phyloP scores from a whole-genome alignment of 2,113 vertebrate genomes.

The Picathartes gymnocephalus region DNA sequence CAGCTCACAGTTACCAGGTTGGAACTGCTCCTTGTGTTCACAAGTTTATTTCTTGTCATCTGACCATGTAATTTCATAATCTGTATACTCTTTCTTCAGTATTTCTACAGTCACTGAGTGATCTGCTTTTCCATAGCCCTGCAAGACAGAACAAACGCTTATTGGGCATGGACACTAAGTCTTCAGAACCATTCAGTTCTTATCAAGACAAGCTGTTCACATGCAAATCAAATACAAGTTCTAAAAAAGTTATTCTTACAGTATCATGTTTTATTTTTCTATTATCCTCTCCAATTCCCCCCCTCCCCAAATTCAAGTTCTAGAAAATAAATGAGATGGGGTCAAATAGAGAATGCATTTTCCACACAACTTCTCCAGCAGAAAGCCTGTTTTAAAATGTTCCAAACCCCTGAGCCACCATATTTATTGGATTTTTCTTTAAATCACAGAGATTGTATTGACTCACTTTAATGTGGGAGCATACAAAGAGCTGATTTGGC shows the following conservation, averaged over 20 bases:
- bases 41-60: constrained; percentile 77
- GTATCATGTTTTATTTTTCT: background rate
- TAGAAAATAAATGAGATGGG: background rate
- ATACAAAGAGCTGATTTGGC: background rate
- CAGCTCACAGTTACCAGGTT: background rate
- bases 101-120: constrained; percentile 82
- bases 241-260: background rate
- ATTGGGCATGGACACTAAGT: background rate
- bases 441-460: background rate
- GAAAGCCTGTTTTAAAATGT: background rate
- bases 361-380: background rate
- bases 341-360: background rate
- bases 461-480: background rate
- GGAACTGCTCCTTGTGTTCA: background rate
- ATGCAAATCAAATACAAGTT: background rate
- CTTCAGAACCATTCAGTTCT: background rate
- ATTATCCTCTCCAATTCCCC: background rate
- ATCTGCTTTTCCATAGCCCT: constrained; percentile 91
- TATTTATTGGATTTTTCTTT: background rate
- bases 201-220: background rate
- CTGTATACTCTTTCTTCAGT: constrained; percentile 76
- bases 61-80: constrained; percentile 85
- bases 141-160: background rate
- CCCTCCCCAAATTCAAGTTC: background rate
- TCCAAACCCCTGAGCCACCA: background rate